Percentiles rank a stretch among this genome's conserved stretches.
phyloP scores from a whole-genome alignment of 1,140 invertebrate species.

The Orchestia grillus region DNA sequence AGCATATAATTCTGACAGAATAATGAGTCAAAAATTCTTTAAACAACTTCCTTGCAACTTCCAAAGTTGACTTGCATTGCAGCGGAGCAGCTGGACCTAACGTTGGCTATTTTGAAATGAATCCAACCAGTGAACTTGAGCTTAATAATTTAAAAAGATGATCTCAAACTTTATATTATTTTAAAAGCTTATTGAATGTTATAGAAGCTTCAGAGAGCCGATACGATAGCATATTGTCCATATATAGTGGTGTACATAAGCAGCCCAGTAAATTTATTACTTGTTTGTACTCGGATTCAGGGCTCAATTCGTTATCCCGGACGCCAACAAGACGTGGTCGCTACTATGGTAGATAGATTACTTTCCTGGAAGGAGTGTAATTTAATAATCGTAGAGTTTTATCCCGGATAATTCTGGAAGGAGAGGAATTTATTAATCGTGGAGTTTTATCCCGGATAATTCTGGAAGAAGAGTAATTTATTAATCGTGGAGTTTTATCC shows the following conservation, averaged over 20 bases:
- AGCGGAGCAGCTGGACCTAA: too few species aligned
- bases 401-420: too few species aligned
- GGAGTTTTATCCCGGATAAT: too few species aligned
- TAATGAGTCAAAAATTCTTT: too few species aligned
- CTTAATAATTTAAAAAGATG: not conserved
- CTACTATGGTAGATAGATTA: not conserved
- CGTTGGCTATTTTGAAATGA: not conserved
- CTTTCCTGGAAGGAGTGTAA: not conserved
- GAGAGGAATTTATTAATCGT: too few species aligned
- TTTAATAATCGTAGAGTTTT: not conserved
- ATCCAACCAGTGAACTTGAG: not conserved
- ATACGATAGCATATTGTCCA: not conserved
- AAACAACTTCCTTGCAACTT: too few species aligned
- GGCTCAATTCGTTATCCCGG: not conserved
- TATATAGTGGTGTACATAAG: not conserved
- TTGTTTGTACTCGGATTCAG: not conserved
- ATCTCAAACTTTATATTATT: not conserved
- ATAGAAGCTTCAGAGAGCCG: not conserved
- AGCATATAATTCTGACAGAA: too few species aligned
- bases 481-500: too few species aligned
- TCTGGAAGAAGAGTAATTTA: too few species aligned
- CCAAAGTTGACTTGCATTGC: too few species aligned
- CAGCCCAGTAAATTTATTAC: not conserved
- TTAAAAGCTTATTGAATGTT: not conserved
- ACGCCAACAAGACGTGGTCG: too few species aligned